phyloP scores from a whole-genome alignment of 2,113 vertebrate genomes.

The Crotophaga sulcirostris region DNA sequence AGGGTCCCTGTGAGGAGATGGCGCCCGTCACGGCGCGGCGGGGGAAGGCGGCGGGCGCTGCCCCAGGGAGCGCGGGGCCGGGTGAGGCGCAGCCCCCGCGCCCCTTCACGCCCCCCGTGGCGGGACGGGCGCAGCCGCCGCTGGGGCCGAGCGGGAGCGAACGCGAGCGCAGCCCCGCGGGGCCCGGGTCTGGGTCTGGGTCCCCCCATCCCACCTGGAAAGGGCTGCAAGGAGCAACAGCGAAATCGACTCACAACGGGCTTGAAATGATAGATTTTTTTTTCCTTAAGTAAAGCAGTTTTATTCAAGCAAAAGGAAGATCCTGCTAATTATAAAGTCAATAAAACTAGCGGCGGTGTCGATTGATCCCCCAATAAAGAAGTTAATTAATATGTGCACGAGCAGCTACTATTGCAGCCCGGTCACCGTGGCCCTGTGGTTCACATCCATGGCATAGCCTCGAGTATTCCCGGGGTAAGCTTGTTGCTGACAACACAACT shows the following conservation, averaged over 20 bases:
- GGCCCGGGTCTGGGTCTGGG: too few species aligned
- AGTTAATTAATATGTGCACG: constrained; percentile 64
- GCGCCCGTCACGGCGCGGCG: background rate
- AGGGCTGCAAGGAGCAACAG: background rate
- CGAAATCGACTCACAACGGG: background rate
- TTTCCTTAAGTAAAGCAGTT: background rate
- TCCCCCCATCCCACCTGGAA: background rate
- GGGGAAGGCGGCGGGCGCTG: too few species aligned
- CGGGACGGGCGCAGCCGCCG: too few species aligned
- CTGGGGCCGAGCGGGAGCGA: too few species aligned
- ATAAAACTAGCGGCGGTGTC: constrained; percentile 26
- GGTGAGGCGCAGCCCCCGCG: background rate
- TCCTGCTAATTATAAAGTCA: constrained; percentile 49
- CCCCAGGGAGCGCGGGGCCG: background rate
- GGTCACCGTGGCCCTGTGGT: background rate
- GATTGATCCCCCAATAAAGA: constrained; percentile 53
- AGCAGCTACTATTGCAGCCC: constrained; percentile 3
- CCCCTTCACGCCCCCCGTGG: background rate
- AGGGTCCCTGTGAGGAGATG: too few species aligned
- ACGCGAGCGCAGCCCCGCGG: background rate
- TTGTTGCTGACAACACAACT: background rate
- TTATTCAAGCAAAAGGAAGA: constrained; percentile 58
- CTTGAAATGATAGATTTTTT: background rate
- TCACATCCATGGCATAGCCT: background rate
- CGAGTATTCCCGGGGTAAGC: background rate